Evolutionary conservation across 2,113 vertebrate genomes (phyloP).

Genomic region (Cynopterus brachyotis): DNA sequence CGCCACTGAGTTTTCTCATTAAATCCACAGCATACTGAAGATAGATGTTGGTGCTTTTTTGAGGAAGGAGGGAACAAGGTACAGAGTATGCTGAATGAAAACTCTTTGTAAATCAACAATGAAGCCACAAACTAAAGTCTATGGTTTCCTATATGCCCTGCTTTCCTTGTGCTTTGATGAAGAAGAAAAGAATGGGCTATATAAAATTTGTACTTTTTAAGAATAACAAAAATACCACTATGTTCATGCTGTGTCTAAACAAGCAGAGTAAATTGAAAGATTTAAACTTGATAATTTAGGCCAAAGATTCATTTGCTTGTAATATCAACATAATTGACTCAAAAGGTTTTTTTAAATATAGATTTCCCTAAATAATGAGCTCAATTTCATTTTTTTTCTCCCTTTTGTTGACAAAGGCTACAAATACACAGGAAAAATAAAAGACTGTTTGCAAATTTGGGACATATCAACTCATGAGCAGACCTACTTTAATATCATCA

Average conservation of each 20-base stretch:
- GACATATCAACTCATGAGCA: neutral
- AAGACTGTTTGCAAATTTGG: constrained; percentile 11
- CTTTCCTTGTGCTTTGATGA: neutral
- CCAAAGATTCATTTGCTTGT: neutral
- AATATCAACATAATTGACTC: constrained; percentile 22
- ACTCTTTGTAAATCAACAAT: neutral
- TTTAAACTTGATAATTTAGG: constrained; percentile 17
- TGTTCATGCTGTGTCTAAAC: constrained; percentile 26
- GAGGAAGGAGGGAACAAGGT: neutral
- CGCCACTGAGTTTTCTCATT: neutral
- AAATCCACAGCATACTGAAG: constrained; percentile 18
- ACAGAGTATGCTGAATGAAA: neutral
- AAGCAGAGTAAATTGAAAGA: neutral
- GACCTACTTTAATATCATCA: neutral
- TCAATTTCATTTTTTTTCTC: neutral
- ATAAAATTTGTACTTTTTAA: constrained; percentile 32
- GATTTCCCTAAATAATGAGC: neutral
- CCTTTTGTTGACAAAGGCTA: neutral
- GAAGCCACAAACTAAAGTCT: neutral
- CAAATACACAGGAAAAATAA: neutral
- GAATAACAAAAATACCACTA: neutral
- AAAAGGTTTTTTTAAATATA: neutral
- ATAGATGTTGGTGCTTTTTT: neutral
- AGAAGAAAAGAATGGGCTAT: neutral
- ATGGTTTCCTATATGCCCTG: neutral